Conservation (phyloP, 1,140 invertebrate genomes). For the Polypedilum pembai region DNA sequence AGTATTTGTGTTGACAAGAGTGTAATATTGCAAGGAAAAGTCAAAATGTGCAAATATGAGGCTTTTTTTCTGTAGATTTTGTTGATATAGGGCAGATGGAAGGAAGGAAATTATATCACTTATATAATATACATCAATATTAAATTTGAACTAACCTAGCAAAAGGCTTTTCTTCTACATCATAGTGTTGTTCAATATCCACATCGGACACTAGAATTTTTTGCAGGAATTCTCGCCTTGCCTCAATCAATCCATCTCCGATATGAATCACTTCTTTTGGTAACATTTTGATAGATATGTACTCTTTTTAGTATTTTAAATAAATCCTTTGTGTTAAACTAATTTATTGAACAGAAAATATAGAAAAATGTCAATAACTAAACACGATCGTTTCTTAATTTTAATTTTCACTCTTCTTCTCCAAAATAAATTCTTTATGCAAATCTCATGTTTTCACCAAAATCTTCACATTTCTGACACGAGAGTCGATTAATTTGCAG, state of each 20-base stretch:
- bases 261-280: constrained; percentile 22
- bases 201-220: constrained; percentile 20
- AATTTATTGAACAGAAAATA: not conserved
- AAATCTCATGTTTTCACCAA: constrained; percentile 22
- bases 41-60: not conserved
- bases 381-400: not conserved
- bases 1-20: not conserved
- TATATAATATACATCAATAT: too few species aligned
- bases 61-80: not conserved
- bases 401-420: not conserved
- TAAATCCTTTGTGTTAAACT: not conserved
- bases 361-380: constrained; percentile 18
- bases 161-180: constrained; percentile 10
- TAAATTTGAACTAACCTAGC: too few species aligned
- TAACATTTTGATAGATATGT: not conserved
- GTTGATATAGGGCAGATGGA: not conserved
- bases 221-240: not conserved
- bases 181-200: constrained; percentile 20
- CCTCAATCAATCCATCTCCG: not conserved
- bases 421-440: not conserved
- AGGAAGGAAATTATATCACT: constrained; percentile 9
- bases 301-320: not conserved
- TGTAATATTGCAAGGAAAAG: too few species aligned
- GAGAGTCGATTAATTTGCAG: not conserved
- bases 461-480: not conserved